phyloP scores from a whole-genome alignment of 1,140 invertebrate genomes.

The Carposina sasakii region DNA sequence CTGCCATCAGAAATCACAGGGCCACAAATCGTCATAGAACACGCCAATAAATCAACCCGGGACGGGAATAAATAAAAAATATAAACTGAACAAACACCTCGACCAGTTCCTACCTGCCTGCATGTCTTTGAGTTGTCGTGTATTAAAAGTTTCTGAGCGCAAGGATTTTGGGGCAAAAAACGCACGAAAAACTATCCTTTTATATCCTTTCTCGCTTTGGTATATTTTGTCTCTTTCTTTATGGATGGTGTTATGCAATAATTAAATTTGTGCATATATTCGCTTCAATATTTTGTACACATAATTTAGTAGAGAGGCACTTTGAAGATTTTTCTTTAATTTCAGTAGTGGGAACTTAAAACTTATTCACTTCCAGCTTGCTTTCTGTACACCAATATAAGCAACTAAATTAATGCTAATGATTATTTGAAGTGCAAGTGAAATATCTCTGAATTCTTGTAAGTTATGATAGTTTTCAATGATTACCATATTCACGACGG shows the following conservation, averaged over 20 bases:
- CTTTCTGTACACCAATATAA: slow-evolving; percentile 9
- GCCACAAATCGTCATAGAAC: slow-evolving; percentile 67
- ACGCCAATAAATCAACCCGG: slow-evolving; percentile 60
- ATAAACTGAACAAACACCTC: slow-evolving; percentile 64
- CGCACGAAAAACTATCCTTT: slow-evolving; percentile 59
- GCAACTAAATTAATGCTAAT: too few species aligned
- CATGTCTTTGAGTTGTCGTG: slow-evolving; percentile 66
- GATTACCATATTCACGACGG: slow-evolving; percentile 60
- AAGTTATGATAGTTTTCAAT: slow-evolving; percentile 58
- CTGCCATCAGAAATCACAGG: slow-evolving; percentile 64
- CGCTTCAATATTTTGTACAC: too few species aligned
- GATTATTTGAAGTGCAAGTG: too few species aligned
- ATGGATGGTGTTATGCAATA: too few species aligned
- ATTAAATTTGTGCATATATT: too few species aligned
- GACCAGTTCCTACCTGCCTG: slow-evolving; percentile 57
- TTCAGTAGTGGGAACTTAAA: too few species aligned
- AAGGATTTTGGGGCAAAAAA: slow-evolving; percentile 64
- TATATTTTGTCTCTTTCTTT: slow-evolving; percentile 30
- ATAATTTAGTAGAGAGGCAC: too few species aligned
- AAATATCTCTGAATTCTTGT: slow-evolving; percentile 53
- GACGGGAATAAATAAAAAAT: slow-evolving; percentile 56
- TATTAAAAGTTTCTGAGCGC: slow-evolving; percentile 67
- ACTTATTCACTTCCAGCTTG: slow-evolving; percentile 17
- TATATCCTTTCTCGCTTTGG: slow-evolving; percentile 26
- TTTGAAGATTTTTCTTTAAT: too few species aligned